Evolutionary conservation across 2,797 vertebrate genomes (phyloP), one percentile per base, ranked within the genome.

Genomic region (Esox lucius): DNA sequence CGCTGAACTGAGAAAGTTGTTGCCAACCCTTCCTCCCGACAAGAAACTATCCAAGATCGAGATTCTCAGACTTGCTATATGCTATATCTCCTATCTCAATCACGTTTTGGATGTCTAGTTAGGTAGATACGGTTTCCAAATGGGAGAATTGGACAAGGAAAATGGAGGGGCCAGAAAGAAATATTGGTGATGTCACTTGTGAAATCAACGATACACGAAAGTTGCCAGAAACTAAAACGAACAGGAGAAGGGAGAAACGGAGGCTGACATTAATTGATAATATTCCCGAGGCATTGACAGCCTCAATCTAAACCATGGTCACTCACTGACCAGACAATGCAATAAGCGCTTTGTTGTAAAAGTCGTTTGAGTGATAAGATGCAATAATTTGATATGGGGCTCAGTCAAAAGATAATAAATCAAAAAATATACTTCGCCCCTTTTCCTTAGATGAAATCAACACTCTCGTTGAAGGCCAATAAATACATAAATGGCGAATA

Each of bases 11-110:
- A 89, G 96, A 80, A 95, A 95, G 80, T 85, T 96, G 74, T 93
- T 96, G 39, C 96, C 96, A 72, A 96, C 96, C 9, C 90, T 96
- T 68, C 96, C 96, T 15, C 96, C 96, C 0, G 96, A 96, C 91
- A 96, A 96, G 88, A 96, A 96, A 87, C 94, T 96, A 33, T 96
- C 95, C 86, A 96, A 96, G 90, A 96, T 96, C 76, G 96, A 96
- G 92, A 96, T 96, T 84, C 94, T 96, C 78, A 95, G 96, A 79
- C 92, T 96, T 82, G 95, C 96, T 74, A 97, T 97, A 81, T 97
- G 96, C 85, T 97, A 97, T 89, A 97, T 97, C 86, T 96, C 95
- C 46, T 97, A 97, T 91, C 95, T 97, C 72, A 96, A 96, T 85
- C 96, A 96, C 80, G 95, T 96, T 75, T 71, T 96, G 91, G 96